phyloP scores from a whole-genome alignment of 2,888 invertebrate species.

The Plagodis pulveraria region DNA sequence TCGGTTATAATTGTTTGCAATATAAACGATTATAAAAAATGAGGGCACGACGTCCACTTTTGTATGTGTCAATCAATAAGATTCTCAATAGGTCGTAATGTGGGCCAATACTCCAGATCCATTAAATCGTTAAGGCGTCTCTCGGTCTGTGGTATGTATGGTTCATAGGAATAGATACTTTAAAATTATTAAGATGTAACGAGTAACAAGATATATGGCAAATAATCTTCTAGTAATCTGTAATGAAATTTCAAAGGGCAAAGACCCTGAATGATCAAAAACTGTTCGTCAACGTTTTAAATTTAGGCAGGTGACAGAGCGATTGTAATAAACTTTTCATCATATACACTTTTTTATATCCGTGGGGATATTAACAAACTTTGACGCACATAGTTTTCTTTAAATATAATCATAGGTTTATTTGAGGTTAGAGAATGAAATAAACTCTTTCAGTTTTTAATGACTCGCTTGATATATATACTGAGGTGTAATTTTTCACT shows the following conservation, averaged over 20 bases:
- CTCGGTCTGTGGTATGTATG: conserved; percentile 31
- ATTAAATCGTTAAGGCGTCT: conserved; percentile 37
- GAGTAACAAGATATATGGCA: conserved; percentile 10
- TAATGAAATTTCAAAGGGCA: conserved; percentile 22
- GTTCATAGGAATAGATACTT: conserved; percentile 21
- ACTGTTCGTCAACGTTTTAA: conserved; percentile 14
- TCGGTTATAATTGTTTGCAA: conserved; percentile 7
- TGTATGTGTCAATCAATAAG: conserved; percentile 25
- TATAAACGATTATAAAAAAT: conserved; percentile 21
- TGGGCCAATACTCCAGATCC: conserved; percentile 31
- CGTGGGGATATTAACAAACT: conserved; percentile 49
- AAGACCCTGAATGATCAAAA: conserved; percentile 13
- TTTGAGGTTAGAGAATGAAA: conserved; percentile 48
- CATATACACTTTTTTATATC: conserved; percentile 55
- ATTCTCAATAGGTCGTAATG: conserved; percentile 33
- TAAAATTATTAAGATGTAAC: conserved; percentile 14
- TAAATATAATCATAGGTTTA: conserved; percentile 46
- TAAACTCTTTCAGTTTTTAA: conserved; percentile 64
- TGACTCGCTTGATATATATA: conserved; percentile 55
- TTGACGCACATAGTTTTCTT: conserved; percentile 61
- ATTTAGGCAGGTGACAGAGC: conserved; percentile 45
- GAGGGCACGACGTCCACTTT: conserved; percentile 18
- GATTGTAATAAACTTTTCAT: conserved; percentile 58
- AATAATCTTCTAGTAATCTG: conserved; percentile 12
- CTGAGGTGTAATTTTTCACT: conserved; percentile 45